Base-by-base conservation (phyloP, 2,888 invertebrate genomes). In the Drosophila prostipennis region DNA sequence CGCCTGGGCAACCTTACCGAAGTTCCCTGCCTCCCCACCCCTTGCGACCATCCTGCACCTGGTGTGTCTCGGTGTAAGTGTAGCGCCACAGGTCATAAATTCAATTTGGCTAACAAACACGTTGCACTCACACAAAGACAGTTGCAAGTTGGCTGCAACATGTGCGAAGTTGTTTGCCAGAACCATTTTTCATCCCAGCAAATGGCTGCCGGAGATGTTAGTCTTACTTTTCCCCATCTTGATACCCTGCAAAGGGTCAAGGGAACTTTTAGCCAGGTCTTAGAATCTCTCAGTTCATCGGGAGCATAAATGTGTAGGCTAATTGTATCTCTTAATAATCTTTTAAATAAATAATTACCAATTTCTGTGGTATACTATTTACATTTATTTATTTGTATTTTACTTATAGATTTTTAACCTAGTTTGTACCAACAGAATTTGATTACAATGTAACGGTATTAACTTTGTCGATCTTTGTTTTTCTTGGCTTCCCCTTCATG, bases 41-140 rank as follows among this genome's bases (percentile, higher is more conserved):
- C 14, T 4, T 39, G 10, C 11, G 11, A 42, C 19, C 2, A 2
- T 40, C 42, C 26, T 29, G 34, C 43, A 60, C 61, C 71, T 34
- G 70, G 45, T 52, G 45, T 42, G 14, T 29, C 7, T 57, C 19
- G 29, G 46, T 61, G 67, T 58, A 51, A 61, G 67, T 65, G 69
- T 54, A 80, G 61, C 72, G 84, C 89, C 89, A 84, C 73, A 85
- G 89, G 89, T 87, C 89, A 87, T 89, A 84, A 84, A 89, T 84
- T 89, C 87, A 89, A 84, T 84, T 84, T 89, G 82, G 77, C 75
- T 76, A 87, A 76, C 77, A 87, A 81, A 82, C 75, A 86, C 68
- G 75, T 73, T 72, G 59, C 46, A 51, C 46, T 54, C 49, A 64
- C 55, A 51, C 49, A 53, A 16, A 54, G 57, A 63, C 39, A 70